Evolutionary conservation across 2,888 invertebrate species (phyloP), one percentile per base, ranked within the genome.

Genomic region (Eumacrocentrus americanus): DNA sequence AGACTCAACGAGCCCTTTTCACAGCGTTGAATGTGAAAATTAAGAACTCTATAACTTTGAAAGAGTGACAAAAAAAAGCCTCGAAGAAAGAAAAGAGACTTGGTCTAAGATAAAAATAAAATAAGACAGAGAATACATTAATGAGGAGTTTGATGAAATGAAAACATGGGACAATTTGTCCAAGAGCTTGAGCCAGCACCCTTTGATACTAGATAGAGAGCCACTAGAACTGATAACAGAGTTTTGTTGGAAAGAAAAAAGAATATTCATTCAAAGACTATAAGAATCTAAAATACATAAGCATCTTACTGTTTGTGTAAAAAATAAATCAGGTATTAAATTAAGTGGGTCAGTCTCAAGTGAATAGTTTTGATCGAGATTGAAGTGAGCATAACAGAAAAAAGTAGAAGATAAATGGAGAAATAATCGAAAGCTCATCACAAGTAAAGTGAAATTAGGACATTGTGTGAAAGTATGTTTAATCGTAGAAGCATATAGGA

Each of bases 401-500:
- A 16, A 44, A 29, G 9, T 9, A 18, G 20, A 44, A 46, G 18
- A 46, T 7, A 9, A 5, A 9, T 11, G 4, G 11, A 9, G n/a
- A n/a, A 34, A 46, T 47, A 56, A 56, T 25, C 22, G 56, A 56
- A 56, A 56, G 56, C 48, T 56, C 38, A n/a, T n/a, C n/a, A n/a
- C n/a, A n/a, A 40, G 20, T 12, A 4, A 25, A 54, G 47, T 54
- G 59, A 29, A 47, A 48, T 38, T 25, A 47, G 34, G 47, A 47
- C 53, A 47, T 18, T 47, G 59, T 53, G 59, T 53, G 53, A 59
- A 52, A 29, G 34, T 46, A 53, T 42, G n/a, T 42, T 42, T 48
- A 35, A 34, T 42, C 14, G 34, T 35, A 9, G 18, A 38, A 20
- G 25, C 34, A 42, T 29, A 18, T 22, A 6, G 14, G n/a, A n/a